A percentile compares a stretch with the other conserved stretches of the same genome.
Evolutionary conservation across 2,888 invertebrate genomes (phyloP).

Genomic region (Cryptus armator): DNA sequence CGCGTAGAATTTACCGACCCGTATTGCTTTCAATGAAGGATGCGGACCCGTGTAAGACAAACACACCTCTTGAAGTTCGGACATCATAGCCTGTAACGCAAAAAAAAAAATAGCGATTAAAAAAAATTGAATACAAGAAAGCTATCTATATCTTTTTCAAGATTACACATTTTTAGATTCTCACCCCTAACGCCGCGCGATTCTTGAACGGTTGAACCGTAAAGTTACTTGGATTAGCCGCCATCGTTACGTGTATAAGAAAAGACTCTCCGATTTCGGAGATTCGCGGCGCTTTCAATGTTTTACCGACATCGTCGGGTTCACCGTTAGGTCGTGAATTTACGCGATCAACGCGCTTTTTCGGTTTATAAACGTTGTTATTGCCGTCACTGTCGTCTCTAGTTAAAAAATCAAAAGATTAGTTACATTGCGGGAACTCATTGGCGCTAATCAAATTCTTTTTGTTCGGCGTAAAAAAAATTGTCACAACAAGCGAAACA

Average conservation of each 20-base stretch:
- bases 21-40: conserved; percentile 84
- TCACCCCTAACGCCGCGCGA: conserved; percentile 69
- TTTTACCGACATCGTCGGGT: conserved; percentile 58
- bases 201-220: conserved; percentile 85
- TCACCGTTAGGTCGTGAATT: conserved; percentile 67
- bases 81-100: conserved; percentile 87
- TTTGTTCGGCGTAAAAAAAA: too few relatives aligned
- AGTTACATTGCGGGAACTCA: too few relatives aligned
- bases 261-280: conserved; percentile 87
- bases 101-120: background rate
- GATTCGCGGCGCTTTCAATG: conserved; percentile 84
- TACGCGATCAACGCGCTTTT: conserved; percentile 73
- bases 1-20: conserved; percentile 89
- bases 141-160: background rate
- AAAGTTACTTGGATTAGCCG: conserved; percentile 92
- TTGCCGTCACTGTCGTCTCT: conserved; percentile 76
- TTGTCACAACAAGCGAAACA: background rate
- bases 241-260: conserved; percentile 91
- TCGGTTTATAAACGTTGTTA: conserved; percentile 73
- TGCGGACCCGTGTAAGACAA: conserved; percentile 85
- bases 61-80: conserved; percentile 88
- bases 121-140: background rate
- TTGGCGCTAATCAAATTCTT: too few relatives aligned
- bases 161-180: conserved; percentile 73
- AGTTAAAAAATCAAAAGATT: background rate